These are phyloP conservation scores for Morus bassanus DNA, from an alignment of 2,797 vertebrate genomes.

Conservation along the genomic window DNA sequence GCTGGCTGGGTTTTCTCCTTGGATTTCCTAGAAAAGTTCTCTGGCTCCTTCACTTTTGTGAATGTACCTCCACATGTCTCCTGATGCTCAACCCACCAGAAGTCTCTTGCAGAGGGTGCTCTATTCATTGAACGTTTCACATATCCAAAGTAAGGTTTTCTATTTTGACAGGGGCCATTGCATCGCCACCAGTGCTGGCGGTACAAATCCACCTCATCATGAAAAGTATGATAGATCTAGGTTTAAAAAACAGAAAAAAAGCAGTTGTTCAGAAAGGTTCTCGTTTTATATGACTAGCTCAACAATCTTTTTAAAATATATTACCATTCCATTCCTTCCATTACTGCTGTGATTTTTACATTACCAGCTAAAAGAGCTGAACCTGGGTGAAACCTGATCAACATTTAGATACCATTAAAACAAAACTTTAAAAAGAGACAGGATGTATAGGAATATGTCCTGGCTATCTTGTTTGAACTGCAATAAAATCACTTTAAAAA, in stretches of 20 bases:
- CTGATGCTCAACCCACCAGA: constrained; percentile 92
- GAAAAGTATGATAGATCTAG: constrained; percentile 90
- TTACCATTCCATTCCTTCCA: neutral
- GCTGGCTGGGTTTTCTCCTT: constrained; percentile 55
- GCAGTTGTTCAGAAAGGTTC: neutral
- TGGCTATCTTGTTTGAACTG: neutral
- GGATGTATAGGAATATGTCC: neutral
- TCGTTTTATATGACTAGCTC: neutral
- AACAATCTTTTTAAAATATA: rapidly evolving
- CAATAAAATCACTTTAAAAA: neutral
- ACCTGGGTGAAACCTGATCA: neutral
- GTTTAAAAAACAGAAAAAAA: neutral
- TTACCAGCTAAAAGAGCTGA: neutral
- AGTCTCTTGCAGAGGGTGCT: constrained; percentile 88
- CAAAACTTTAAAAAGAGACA: neutral
- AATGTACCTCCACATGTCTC: constrained; percentile 87
- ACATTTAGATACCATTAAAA: neutral
- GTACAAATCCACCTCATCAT: constrained; percentile 90
- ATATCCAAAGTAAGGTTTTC: constrained; percentile 87
- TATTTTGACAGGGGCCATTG: constrained; percentile 85
- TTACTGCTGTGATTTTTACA: neutral
- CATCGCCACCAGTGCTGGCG: constrained; percentile 98
- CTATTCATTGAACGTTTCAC: constrained; percentile 94
- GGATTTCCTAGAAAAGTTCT: constrained; percentile 84
- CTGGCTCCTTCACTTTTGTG: constrained; percentile 91